phyloP scores from a whole-genome alignment of 2,888 invertebrate genomes.

The Synergus umbraculus region DNA sequence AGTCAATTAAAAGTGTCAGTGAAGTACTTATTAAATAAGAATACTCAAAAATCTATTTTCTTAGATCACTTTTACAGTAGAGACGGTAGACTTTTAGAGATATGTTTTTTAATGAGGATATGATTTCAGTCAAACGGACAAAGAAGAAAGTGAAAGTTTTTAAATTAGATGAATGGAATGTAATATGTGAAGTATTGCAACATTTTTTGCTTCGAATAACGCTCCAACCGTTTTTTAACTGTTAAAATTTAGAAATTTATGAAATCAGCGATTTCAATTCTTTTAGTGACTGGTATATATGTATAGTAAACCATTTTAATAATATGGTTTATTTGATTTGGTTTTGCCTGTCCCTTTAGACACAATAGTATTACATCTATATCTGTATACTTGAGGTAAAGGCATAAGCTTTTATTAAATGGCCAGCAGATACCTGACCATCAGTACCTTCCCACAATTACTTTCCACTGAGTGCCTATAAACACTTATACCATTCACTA shows the following conservation, averaged over 20 bases:
- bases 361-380: background rate
- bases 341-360: background rate
- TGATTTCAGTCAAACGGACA: background rate
- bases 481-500: background rate
- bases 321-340: background rate
- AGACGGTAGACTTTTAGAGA: background rate
- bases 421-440: background rate
- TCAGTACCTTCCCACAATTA: background rate
- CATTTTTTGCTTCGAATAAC: background rate
- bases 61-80: background rate
- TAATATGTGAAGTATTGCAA: constrained; percentile 22
- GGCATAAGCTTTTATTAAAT: background rate
- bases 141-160: constrained; percentile 27
- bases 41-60: background rate
- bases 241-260: too few relatives aligned
- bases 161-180: constrained; percentile 8
- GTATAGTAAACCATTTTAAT: background rate
- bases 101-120: background rate
- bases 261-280: background rate
- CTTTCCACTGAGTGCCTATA: background rate
- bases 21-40: background rate
- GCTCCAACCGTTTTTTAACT: too few relatives aligned
- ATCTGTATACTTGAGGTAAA: background rate
- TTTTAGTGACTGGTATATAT: background rate
- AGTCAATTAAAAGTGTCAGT: background rate